Base-by-base conservation (phyloP, 2,113 vertebrate species). In the Pleuronectes platessa region DNA sequence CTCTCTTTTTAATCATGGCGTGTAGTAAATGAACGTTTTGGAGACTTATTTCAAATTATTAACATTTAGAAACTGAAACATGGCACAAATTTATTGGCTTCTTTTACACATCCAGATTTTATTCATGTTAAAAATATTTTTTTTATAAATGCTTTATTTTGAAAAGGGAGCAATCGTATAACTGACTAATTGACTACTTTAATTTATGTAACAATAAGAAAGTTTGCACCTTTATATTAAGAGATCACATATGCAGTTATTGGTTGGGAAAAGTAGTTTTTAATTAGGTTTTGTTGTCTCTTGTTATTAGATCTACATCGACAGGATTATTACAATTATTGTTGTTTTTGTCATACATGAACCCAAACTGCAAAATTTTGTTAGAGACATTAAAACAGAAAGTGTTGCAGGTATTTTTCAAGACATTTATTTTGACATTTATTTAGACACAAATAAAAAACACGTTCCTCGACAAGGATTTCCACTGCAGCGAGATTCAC, bases 361-460 rank as follows among this genome's bases (percentile, higher is more conserved):
- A 12, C 40, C 45, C 51, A 54, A 54, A 54, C 51, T n/a, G 18
- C 51, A n/a, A 9, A n/a, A 1, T n/a, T n/a, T 54, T 7, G 14
- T 27, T 15, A 5, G 61, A 62, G 60, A 54, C 26, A 3, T 47
- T 11, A 12, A 26, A 42, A 64, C 4, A 45, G 17, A 23, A 55
- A 60, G 26, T 24, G 42, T n/a, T n/a, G 37, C 3, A 26, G 4
- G 27, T 66, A n/a, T 51, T 63, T 74, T 81, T 77, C 37, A 27
- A 69, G n/a, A 62, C 31, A 77, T 90, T 89, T 81, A 82, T 89
- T 89, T 78, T 62, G 4, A 73, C 18, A 3, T n/a, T n/a, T n/a
- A n/a, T n/a, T n/a, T n/a, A n/a, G n/a, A n/a, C 66, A 71, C 27
- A 75, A 82, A 51, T 18, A 78, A 79, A 60, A 76, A 79, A 71